phyloP scores from a whole-genome alignment of 2,797 vertebrate genomes.

The Peromyscus attwateri region DNA sequence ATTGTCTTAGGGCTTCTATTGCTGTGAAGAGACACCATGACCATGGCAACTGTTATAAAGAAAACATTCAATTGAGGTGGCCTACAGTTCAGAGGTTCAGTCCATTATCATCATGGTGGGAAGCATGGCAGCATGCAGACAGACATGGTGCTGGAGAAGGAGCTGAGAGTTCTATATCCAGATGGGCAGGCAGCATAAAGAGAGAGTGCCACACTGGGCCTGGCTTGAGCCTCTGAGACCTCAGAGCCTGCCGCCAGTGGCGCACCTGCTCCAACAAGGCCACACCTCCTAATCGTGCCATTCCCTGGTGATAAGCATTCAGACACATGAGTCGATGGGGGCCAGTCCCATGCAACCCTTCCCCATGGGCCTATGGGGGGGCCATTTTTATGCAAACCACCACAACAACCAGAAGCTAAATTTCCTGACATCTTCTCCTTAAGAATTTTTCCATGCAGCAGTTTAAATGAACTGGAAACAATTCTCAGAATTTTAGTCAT shows the following conservation, averaged over 20 bases:
- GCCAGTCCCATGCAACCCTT: too few species aligned
- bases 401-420: background rate
- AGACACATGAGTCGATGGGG: too few species aligned
- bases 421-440: background rate
- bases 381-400: too few species aligned
- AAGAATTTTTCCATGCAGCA: background rate
- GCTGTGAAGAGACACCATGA: background rate
- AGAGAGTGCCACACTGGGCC: too few species aligned
- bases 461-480: background rate
- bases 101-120: background rate
- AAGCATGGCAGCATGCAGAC: background rate
- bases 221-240: too few species aligned
- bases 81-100: background rate
- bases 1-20: background rate
- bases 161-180: background rate
- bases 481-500: conserved; percentile 1
- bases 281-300: too few species aligned
- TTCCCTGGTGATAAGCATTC: too few species aligned
- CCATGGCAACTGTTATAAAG: background rate
- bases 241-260: too few species aligned
- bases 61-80: background rate
- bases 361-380: too few species aligned
- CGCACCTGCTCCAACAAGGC: too few species aligned
- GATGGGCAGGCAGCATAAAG: too few species aligned
- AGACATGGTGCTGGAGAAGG: background rate